A percentile compares a stretch with the other conserved stretches of the same genome.
These are phyloP conservation scores for Eupsilia transversa DNA, from an alignment of 2,888 invertebrate genomes.

Conservation along the genomic window DNA sequence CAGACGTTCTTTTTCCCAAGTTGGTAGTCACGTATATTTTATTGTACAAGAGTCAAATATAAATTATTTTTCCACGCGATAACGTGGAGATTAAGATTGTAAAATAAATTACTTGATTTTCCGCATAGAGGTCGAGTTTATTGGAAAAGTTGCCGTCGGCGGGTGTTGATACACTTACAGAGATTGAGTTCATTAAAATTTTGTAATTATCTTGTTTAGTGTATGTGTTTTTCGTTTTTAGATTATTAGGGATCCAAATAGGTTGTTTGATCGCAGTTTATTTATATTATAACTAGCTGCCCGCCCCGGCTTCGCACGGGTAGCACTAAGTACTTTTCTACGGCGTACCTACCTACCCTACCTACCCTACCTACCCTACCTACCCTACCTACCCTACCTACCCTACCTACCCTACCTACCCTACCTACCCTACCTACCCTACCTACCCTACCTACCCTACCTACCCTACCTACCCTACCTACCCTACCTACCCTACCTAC, in stretches of 20 bases:
- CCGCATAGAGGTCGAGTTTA: constrained; percentile 76
- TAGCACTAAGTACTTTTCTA: too few relatives aligned
- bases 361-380: too few relatives aligned
- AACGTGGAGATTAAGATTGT: constrained; percentile 76
- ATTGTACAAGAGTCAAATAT: constrained; percentile 59
- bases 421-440: too few relatives aligned
- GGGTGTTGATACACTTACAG: constrained; percentile 81
- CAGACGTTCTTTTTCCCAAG: constrained; percentile 61
- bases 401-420: too few relatives aligned
- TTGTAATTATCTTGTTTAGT: constrained; percentile 73
- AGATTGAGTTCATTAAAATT: constrained; percentile 86
- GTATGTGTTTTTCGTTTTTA: constrained; percentile 37
- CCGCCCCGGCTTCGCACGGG: too few relatives aligned
- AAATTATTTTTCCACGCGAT: constrained; percentile 66
- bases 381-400: too few relatives aligned
- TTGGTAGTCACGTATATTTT: constrained; percentile 63
- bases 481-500: too few relatives aligned
- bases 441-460: too few relatives aligned
- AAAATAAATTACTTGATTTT: constrained; percentile 79
- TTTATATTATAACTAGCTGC: too few relatives aligned
- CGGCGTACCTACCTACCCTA: too few relatives aligned
- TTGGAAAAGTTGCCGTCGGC: constrained; percentile 73
- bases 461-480: too few relatives aligned
- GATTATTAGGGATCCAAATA: background rate
- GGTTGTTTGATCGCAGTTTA: background rate